Evolutionary conservation across 35 echinoderm and acorn worm genomes (phyloP).

Genomic region (Strongylocentrotus purpuratus): DNA sequence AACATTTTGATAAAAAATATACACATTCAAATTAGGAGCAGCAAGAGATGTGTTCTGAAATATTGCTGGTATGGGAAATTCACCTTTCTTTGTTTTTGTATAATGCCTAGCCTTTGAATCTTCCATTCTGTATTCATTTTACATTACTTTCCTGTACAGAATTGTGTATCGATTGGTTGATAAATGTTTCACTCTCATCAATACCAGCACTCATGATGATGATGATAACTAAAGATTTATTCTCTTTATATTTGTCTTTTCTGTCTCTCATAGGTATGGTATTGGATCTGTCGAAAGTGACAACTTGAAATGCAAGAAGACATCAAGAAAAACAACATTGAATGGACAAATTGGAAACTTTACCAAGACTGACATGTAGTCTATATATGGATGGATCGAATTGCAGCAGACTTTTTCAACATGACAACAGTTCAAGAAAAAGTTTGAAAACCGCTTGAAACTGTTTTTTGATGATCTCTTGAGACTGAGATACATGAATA

Average conservation of each 20-base stretch:
- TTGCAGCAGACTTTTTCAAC: background rate
- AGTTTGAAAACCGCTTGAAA: background rate
- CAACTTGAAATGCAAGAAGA: background rate
- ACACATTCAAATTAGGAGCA: no score
- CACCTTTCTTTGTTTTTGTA: no score
- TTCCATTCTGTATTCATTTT: no score
- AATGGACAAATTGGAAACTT: no score
- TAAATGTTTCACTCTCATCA: no score
- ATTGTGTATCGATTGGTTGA: no score
- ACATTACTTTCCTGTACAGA: no score
- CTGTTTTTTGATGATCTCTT: background rate
- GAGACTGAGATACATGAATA: background rate
- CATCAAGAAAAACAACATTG: background rate
- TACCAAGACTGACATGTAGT: background rate
- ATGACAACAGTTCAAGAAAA: background rate
- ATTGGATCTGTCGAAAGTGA: background rate
- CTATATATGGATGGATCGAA: background rate
- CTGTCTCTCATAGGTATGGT: background rate
- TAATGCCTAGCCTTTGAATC: no score
- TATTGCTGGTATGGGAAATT: no score
- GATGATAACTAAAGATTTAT: background rate
- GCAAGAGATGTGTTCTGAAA: no score
- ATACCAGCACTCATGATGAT: background rate
- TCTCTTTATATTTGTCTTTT: background rate
- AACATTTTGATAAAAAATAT: no score